Percentiles rank a stretch among this genome's conserved stretches.
These are phyloP conservation scores for Augochlora pura DNA, from an alignment of 1,140 invertebrate genomes.

Conservation along the genomic window DNA sequence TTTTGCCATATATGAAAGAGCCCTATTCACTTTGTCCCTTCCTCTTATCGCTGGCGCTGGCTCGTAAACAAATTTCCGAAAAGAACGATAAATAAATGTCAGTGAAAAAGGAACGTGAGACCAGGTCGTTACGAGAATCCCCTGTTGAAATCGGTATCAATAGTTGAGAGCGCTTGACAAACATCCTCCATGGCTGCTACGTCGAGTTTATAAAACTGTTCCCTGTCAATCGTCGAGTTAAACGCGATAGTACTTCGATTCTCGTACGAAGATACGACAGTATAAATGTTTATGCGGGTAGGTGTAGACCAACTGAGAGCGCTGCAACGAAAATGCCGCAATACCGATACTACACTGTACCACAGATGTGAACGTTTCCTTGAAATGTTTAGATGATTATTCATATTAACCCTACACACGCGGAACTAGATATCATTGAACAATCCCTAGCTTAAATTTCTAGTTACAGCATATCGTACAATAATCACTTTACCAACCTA, in stretches of 20 bases:
- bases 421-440: too few species aligned
- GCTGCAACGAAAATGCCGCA: too few species aligned
- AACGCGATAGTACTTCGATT: neutral
- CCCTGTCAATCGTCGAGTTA: slow-evolving; percentile 7
- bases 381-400: too few species aligned
- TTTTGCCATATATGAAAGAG: neutral
- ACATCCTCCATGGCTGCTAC: neutral
- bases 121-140: neutral
- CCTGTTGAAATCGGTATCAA: slow-evolving; percentile 30
- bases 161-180: slow-evolving; percentile 7
- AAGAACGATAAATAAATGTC: slow-evolving; percentile 28
- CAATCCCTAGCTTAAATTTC: too few species aligned
- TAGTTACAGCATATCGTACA: too few species aligned
- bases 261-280: neutral
- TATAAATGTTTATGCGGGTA: too few species aligned
- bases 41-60: too few species aligned
- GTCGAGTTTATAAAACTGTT: neutral
- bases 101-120: slow-evolving; percentile 2
- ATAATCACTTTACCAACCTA: too few species aligned
- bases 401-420: too few species aligned
- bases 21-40: neutral
- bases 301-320: too few species aligned
- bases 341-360: too few species aligned
- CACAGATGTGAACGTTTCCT: too few species aligned
- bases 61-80: slow-evolving; percentile 18